phyloP scores from a whole-genome alignment of 1,140 invertebrate genomes.

The Parapsyche elsis region DNA sequence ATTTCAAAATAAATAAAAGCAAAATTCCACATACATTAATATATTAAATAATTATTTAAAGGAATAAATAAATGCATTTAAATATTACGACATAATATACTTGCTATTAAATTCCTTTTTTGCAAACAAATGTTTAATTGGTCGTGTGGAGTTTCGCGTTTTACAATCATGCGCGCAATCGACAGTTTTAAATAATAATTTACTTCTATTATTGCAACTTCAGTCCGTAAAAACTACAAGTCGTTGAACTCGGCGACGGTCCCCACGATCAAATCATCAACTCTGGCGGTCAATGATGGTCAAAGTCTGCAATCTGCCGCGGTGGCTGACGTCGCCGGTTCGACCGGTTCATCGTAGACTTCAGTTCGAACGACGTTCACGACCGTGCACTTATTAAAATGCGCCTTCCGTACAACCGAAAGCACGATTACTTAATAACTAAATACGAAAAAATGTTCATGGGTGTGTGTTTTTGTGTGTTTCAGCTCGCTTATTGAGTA shows the following conservation, averaged over 20 bases:
- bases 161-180: background rate
- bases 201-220: slow-evolving; percentile 44
- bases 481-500: too few relatives aligned
- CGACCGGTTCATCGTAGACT: slow-evolving; percentile 20
- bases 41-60: background rate
- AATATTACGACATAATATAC: too few relatives aligned
- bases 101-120: slow-evolving; percentile 2
- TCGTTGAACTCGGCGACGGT: background rate
- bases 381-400: slow-evolving; percentile 22
- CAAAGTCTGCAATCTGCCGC: too few relatives aligned
- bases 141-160: background rate
- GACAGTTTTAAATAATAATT: slow-evolving; percentile 23
- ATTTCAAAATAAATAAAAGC: background rate
- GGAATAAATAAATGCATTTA: slow-evolving; percentile 20
- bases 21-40: background rate
- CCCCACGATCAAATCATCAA: too few relatives aligned
- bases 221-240: slow-evolving; percentile 32
- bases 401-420: slow-evolving; percentile 53
- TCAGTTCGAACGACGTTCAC: background rate
- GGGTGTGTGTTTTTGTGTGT: background rate
- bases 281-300: too few relatives aligned
- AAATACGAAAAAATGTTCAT: background rate
- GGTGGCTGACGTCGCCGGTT: background rate
- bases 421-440: slow-evolving; percentile 30
- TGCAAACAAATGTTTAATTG: background rate